Evolutionary conservation across 2,888 invertebrate genomes (phyloP), one percentile per base, ranked within the genome.

Genomic region (Epinotia bilunana): DNA sequence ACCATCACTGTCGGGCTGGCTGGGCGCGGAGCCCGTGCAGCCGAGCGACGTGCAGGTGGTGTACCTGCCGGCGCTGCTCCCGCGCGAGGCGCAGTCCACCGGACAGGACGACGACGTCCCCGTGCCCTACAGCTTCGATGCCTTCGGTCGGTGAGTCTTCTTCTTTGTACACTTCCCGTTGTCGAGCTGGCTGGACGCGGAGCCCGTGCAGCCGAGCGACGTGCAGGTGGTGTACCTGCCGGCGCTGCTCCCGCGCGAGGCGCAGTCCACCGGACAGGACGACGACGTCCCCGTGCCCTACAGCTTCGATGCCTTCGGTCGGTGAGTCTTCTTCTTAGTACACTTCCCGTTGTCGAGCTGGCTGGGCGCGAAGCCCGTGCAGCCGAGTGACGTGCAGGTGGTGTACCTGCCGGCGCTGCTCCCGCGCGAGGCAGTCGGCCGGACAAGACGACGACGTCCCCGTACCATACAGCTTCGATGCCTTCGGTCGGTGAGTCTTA

Each of bases 161-260:
- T 16, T 53, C 3, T 72, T 58, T 62, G 43, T 23, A 16, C 16
- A 39, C 39, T 39, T 39, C 39, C 9, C 9, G 39, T 39, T 9
- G 39, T 39, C 1, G 39, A 2, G 39, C 33, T 33, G 90, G 89
- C 79, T 81, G n/a, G 74, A 79, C 55, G 90, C 88, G 78, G 87
- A 86, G 11, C 81, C 78, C 60, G 82, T 84, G 77, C 82, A 77
- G 74, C 81, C 88, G 43, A 90, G 88, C 0, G 95, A 96, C 68
- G 95, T 95, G 80, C 95, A 96, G 85, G 91, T 96, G 69, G 95
- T 96, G 78, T 95, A 95, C 84, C 88, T 96, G 77, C 95, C 95
- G 7, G 92, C 94, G 20, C 82, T 94, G 76, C 81, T 95, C 76
- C 91, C 94, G 28, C 86, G 91, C 46, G 93, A 91, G 79, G 92